Evolutionary conservation across 2,888 invertebrate genomes (phyloP).

Genomic region (Xestobium rufovillosum): DNA sequence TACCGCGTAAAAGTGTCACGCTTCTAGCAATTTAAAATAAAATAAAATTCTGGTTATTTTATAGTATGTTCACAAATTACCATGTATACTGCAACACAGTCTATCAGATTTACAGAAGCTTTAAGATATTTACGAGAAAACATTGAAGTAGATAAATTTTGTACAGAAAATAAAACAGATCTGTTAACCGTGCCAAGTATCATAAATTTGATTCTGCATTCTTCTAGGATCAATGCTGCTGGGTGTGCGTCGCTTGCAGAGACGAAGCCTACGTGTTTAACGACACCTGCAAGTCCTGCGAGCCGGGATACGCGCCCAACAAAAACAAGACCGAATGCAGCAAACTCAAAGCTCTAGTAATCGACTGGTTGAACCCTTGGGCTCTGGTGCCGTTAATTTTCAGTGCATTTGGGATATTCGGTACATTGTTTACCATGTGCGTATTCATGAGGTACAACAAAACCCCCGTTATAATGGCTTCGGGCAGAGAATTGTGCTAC

Average conservation of each 20-base stretch:
- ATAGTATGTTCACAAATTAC: no score
- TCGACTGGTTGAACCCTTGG: conserved; percentile 60
- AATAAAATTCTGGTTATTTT: no score
- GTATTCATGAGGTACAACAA: conserved; percentile 53
- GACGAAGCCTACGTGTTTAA: conserved; percentile 55
- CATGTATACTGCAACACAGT: no score
- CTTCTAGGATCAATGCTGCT: conserved; percentile 56
- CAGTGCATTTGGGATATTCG: conserved; percentile 53
- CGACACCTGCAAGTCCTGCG: conserved; percentile 52
- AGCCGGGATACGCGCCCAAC: conserved; percentile 49
- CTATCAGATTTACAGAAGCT: no score
- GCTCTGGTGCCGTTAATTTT: conserved; percentile 56
- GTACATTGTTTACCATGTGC: conserved; percentile 53
- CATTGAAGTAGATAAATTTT: no score
- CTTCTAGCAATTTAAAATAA: no score
- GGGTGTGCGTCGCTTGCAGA: conserved; percentile 61
- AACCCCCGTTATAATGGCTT: conserved; percentile 44
- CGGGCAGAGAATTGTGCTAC: conserved; percentile 70
- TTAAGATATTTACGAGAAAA: no score
- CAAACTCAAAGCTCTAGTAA: conserved; percentile 50
- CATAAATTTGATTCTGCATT: no score
- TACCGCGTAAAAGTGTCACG: no score
- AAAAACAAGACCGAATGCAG: conserved; percentile 47
- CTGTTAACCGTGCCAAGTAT: no score
- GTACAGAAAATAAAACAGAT: no score